Evolutionary conservation across 2,797 vertebrate species (phyloP).

Genomic region (Acipenser oxyrinchus): DNA sequence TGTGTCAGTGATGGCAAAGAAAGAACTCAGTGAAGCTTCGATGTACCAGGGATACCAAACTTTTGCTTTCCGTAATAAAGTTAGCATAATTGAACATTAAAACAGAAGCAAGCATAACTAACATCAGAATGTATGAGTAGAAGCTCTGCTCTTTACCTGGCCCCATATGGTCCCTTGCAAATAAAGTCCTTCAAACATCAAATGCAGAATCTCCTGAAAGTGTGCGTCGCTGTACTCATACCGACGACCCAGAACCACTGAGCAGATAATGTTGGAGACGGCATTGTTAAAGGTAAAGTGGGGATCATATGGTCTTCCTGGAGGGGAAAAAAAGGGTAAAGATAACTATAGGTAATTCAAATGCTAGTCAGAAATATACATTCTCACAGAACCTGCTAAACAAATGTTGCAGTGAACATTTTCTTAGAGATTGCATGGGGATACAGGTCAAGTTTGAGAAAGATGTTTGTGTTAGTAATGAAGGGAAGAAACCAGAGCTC

Average conservation of each 20-base stretch:
- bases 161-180: constrained; percentile 59
- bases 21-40: no score
- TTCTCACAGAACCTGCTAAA: no score
- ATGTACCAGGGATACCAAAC: no score
- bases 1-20: no score
- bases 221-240: constrained; percentile 50
- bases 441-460: no score
- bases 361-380: no score
- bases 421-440: no score
- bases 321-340: not conserved
- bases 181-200: constrained; percentile 45
- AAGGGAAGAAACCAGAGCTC: no score
- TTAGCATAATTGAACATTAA: no score
- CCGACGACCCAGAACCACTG: constrained; percentile 55
- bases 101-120: not conserved
- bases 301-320: constrained; percentile 54
- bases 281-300: constrained; percentile 48
- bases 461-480: no score
- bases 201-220: constrained; percentile 50
- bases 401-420: no score
- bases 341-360: not conserved
- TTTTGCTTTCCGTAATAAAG: no score
- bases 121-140: not conserved
- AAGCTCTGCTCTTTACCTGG: constrained; percentile 38
- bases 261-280: constrained; percentile 62